Evolutionary conservation across 2,888 invertebrate genomes (phyloP), one percentile per base, ranked within the genome.

Genomic region (Spilarctia lutea): DNA sequence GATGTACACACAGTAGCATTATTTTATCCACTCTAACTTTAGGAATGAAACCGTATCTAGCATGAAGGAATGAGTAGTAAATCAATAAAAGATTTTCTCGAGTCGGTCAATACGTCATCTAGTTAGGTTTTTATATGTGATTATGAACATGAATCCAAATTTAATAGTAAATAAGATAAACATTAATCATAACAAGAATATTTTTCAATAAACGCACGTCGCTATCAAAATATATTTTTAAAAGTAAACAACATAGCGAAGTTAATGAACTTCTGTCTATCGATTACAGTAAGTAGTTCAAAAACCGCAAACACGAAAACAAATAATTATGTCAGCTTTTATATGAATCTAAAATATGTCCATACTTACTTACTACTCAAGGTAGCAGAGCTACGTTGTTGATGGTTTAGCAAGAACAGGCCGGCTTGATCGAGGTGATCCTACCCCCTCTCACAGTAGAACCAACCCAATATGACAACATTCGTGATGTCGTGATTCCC

Each of bases 181-280:
- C 52, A 2, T 20, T 20, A 20, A 20, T 48, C 20, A 48, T 48
- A 20, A 48, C 48, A 48, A 20, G 39, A 39, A 20, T 52, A 52
- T 52, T 52, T 52, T 70, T 70, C 39, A 27, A 60, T 70, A n/a
- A 60, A 24, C 27, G 39, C 56, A 60, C 39, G n/a, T 70, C 56
- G 27, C 70, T 70, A 70, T 70, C 70, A 20, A 63, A 39, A 60
- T 30, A 6, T 11, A 24, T 35, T 42, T n/a, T 27, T 33, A 70
- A 11, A 18, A 18, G 42, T 63, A 56, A 60, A 60, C 70, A 60
- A 69, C 35, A 35, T 48, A 4, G 56, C 16, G 56, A 68, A 69
- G 35, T 42, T 39, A 60, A 20, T 70, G 60, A 70, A 70, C 70
- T 56, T 60, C 30, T 30, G 16, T 52, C 16, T 20, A 69, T 52